Evolutionary conservation across 1,140 invertebrate genomes (phyloP).

Genomic region (Lerema accius): DNA sequence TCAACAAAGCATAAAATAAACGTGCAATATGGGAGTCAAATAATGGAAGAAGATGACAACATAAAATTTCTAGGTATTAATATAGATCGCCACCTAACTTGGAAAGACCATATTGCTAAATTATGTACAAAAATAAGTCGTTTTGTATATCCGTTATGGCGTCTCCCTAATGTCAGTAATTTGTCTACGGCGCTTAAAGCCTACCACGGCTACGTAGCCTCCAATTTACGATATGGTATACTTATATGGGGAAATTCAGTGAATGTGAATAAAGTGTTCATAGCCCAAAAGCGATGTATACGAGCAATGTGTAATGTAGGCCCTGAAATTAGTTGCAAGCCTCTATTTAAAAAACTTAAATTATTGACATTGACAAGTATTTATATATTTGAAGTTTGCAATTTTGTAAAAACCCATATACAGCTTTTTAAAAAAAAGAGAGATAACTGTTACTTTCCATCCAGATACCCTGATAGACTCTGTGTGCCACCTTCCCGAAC

Average conservation of each 20-base stretch:
- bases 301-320: no score
- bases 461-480: no score
- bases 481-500: no score
- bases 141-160: background rate
- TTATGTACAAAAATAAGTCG: background rate
- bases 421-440: no score
- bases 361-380: no score
- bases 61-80: background rate
- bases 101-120: background rate
- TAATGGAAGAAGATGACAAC: background rate
- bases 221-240: background rate
- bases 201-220: background rate
- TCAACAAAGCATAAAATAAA: background rate
- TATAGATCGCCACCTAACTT: background rate
- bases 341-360: no score
- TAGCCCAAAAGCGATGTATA: no score
- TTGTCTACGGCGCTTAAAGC: background rate
- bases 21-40: background rate
- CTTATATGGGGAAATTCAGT: background rate
- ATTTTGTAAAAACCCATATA: no score
- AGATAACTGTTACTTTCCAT: no score
- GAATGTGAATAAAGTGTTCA: background rate
- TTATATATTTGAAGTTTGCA: no score
- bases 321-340: no score
- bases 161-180: background rate